Base-by-base conservation (phyloP, 2,113 vertebrate species). In the Psilopsiagon aurifrons region DNA sequence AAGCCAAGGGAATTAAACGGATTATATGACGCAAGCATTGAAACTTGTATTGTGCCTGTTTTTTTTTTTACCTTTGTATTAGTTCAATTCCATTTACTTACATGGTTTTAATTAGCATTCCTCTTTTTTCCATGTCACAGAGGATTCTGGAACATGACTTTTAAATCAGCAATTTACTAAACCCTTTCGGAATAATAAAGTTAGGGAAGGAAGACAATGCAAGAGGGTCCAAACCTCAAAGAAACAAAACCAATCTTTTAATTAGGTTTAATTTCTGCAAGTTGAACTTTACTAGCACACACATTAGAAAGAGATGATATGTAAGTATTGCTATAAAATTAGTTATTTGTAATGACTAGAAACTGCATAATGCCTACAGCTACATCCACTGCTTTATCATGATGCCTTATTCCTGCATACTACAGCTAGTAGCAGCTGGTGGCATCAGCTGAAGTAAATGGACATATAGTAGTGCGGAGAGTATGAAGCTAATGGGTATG, bases 331-430 rank as follows among this genome's bases (percentile, higher is more conserved):
- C 39, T 57, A 62, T 84, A 66, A 86, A 89, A 35, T 43, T 20
- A 76, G 49, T 51, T 8, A 92, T 57, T 76, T 76, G 17, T 62
- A 41, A 69, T 27, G 31, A 16, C 29, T 77, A 79, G 44, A 80
- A 91, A 85, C 17, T 74, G 41, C 46, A 60, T 33, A 85, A 78
- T 78, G 89, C 70, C 66, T 80, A 44, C 39, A 94, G 70, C 57
- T 54, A 73, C n/a, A 62, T 33, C 43, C 44, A 35, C 12, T 51
- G 33, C 47, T 74, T 75, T 31, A 71, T 52, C 3, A 1, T 9
- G 66, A 79, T 55, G 29, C 0, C 0, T 35, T 76, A 55, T 0
- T 20, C 33, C n/a, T 5, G 31, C 27, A 27, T 18, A 73, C 43
- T 69, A 57, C 64, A 60, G 24, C 29, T 33, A 35, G 23, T 5